Evolutionary conservation across 2,888 invertebrate genomes (phyloP).

Genomic region (Luperina testacea): DNA sequence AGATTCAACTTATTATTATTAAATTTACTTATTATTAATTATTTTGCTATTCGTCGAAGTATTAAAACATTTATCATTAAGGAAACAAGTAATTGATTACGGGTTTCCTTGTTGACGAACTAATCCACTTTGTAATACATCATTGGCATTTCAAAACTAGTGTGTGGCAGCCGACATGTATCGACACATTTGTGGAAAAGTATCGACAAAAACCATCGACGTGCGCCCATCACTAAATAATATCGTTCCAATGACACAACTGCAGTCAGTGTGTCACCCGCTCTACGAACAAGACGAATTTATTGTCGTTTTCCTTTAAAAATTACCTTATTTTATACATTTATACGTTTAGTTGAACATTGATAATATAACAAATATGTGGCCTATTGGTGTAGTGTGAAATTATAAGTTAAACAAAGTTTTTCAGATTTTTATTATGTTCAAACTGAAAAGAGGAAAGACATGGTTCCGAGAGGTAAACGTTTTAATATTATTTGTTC

Average conservation of each 20-base stretch:
- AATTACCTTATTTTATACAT: slow-evolving; percentile 51
- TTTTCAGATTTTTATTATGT: slow-evolving; percentile 67
- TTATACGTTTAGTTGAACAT: slow-evolving; percentile 35
- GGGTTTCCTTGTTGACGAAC: slow-evolving; percentile 33
- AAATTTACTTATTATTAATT: too few relatives aligned
- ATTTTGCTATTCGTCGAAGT: neutral
- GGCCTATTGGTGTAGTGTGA: slow-evolving; percentile 37
- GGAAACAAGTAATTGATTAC: neutral
- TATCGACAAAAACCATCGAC: slow-evolving; percentile 56
- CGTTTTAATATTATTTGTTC: slow-evolving; percentile 34
- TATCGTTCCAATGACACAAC: slow-evolving; percentile 65
- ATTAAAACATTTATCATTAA: slow-evolving; percentile 3
- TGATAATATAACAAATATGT: slow-evolving; percentile 50
- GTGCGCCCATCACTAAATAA: slow-evolving; percentile 59
- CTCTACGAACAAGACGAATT: slow-evolving; percentile 63
- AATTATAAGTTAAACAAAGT: slow-evolving; percentile 27
- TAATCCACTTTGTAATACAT: neutral
- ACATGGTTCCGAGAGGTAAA: slow-evolving; percentile 85
- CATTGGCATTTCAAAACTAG: neutral
- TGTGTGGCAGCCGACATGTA: neutral
- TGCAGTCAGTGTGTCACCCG: slow-evolving; percentile 69
- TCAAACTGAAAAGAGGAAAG: slow-evolving; percentile 79
- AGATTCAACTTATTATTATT: neutral
- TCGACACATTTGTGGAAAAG: slow-evolving; percentile 39
- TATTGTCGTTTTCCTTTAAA: slow-evolving; percentile 61